Percentiles rank a stretch among this genome's conserved stretches.
These are phyloP conservation scores for Strix occidentalis DNA, from an alignment of 2,797 vertebrate genomes.

Conservation along the genomic window DNA sequence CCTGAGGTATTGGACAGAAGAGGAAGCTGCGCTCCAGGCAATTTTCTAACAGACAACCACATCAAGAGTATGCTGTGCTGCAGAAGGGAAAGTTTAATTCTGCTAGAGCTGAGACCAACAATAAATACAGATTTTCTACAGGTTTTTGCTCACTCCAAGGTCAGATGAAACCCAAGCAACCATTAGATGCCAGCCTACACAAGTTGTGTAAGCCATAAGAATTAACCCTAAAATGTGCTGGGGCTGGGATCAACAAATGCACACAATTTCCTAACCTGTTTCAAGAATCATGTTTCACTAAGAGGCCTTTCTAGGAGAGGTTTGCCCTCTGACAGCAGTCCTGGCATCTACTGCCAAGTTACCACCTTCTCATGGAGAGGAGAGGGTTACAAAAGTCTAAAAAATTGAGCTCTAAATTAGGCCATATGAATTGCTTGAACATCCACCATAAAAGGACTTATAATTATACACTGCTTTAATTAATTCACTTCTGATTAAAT, in stretches of 20 bases:
- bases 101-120: background rate
- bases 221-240: accelerated
- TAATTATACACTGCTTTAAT: background rate
- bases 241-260: background rate
- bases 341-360: background rate
- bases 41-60: background rate
- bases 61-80: accelerated
- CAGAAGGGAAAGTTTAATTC: background rate
- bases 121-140: background rate
- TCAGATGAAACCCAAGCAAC: background rate
- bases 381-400: background rate
- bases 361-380: background rate
- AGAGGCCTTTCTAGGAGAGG: background rate
- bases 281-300: background rate
- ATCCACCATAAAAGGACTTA: background rate
- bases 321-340: background rate
- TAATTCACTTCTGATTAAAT: conserved; percentile 30
- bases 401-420: background rate
- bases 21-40: background rate
- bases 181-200: background rate
- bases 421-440: background rate
- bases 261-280: background rate
- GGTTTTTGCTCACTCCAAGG: background rate
- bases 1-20: background rate
- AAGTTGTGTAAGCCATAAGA: background rate